Evolutionary conservation across 2,113 vertebrate species (phyloP).

Genomic region (Chloroceryle aenea): DNA sequence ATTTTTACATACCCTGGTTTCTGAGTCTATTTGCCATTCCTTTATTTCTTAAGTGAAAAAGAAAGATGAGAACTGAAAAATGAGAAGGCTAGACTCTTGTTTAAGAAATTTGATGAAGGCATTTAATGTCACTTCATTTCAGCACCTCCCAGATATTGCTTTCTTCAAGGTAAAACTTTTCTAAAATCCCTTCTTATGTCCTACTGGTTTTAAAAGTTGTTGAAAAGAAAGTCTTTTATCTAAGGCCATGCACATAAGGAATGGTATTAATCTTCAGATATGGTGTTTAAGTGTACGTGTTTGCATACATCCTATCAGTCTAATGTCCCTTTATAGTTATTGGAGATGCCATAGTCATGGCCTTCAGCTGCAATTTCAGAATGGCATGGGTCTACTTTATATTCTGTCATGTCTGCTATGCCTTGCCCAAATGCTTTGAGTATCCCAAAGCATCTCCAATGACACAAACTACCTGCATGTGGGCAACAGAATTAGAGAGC

Average conservation of each 20-base stretch:
- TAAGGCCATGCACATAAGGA: not conserved
- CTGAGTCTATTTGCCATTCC: not conserved
- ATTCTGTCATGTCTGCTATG: not conserved
- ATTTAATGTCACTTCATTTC: conserved; percentile 1
- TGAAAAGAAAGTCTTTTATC: not conserved
- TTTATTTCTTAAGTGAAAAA: conserved; percentile 18
- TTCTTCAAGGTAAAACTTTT: conserved; percentile 8
- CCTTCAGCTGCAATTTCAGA: not conserved
- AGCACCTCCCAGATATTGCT: not conserved
- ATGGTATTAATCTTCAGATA: not conserved
- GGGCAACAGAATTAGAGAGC: not conserved
- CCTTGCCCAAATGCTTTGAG: not conserved
- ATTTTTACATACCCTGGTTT: not conserved
- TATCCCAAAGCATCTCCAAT: not conserved
- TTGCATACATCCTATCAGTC: not conserved
- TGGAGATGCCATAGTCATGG: not conserved
- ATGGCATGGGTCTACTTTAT: not conserved
- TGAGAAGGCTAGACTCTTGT: not conserved
- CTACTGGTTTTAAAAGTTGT: not conserved
- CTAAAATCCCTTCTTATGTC: not conserved
- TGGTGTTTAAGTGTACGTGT: not conserved
- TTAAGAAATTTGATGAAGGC: conserved; percentile 31
- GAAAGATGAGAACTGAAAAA: conserved; percentile 18
- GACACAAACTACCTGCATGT: not conserved
- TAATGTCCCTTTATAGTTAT: not conserved